Evolutionary conservation across 2,888 invertebrate genomes (phyloP).

Genomic region (Actias luna): DNA sequence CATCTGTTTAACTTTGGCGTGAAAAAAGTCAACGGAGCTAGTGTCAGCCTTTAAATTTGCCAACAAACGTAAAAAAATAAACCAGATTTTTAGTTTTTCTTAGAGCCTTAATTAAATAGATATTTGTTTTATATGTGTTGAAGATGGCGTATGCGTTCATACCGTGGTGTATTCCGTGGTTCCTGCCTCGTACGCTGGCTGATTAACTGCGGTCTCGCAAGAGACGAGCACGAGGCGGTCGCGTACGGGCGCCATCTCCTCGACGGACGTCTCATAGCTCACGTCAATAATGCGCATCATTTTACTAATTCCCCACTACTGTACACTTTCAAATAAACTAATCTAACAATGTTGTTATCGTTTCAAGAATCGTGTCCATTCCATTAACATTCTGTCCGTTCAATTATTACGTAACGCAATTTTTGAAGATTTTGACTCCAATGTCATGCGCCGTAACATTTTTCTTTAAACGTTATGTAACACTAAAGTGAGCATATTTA

Average conservation of each 20-base stretch:
- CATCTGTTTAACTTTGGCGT: too few relatives aligned
- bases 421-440: too few relatives aligned
- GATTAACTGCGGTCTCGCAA: conserved; percentile 88
- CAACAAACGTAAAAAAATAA: too few relatives aligned
- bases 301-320: conserved; percentile 92
- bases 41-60: too few relatives aligned
- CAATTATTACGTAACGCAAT: too few relatives aligned
- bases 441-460: too few relatives aligned
- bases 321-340: conserved; percentile 85
- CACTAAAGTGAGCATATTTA: too few relatives aligned
- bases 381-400: too few relatives aligned
- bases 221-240: conserved; percentile 89
- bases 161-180: conserved; percentile 91
- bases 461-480: too few relatives aligned
- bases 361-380: neutral
- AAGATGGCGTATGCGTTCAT: conserved; percentile 90
- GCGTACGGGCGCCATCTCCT: conserved; percentile 92
- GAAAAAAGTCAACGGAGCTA: too few relatives aligned
- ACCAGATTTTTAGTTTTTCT: too few relatives aligned
- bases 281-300: conserved; percentile 91
- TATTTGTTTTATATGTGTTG: neutral
- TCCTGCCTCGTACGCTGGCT: conserved; percentile 93
- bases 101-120: neutral
- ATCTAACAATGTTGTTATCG: neutral
- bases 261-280: conserved; percentile 91